Conservation (phyloP, 2,113 vertebrate species). For the Puffinus mauretanicus region DNA sequence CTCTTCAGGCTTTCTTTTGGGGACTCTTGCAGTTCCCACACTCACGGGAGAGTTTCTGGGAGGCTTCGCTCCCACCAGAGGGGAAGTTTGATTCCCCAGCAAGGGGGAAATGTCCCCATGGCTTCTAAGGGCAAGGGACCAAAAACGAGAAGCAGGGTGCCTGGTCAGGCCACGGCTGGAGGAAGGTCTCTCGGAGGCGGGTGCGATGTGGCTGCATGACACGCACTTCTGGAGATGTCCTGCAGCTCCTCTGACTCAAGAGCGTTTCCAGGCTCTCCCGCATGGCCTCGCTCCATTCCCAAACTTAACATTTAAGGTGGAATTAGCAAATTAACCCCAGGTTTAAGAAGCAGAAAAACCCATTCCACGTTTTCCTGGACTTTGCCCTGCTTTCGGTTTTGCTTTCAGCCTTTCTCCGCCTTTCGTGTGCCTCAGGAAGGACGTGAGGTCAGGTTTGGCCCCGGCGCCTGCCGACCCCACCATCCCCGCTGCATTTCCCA, state of each 20-base stretch:
- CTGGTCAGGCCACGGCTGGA: not conserved
- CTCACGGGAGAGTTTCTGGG: too few relatives aligned
- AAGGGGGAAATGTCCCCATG: too few relatives aligned
- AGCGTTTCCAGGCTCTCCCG: accelerated
- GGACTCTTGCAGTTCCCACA: too few relatives aligned
- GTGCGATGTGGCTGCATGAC: not conserved
- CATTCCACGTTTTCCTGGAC: accelerated
- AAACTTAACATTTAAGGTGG: not conserved
- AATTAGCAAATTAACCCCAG: not conserved
- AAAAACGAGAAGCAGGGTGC: too few relatives aligned
- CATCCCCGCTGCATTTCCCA: too few relatives aligned
- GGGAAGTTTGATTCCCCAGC: too few relatives aligned
- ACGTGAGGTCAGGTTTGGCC: not conserved
- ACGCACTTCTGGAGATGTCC: not conserved
- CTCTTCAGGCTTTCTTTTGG: too few relatives aligned
- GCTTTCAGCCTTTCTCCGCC: not conserved
- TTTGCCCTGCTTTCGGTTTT: not conserved
- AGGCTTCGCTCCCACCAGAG: too few relatives aligned
- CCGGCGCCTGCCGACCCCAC: too few relatives aligned
- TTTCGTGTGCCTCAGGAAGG: not conserved
- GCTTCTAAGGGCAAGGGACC: too few relatives aligned
- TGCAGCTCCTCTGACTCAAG: not conserved
- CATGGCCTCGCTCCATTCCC: accelerated
- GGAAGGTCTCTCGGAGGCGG: not conserved
- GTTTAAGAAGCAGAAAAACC: accelerated